Conservation (phyloP, 1,140 invertebrate genomes). For the Papilio xuthus region DNA sequence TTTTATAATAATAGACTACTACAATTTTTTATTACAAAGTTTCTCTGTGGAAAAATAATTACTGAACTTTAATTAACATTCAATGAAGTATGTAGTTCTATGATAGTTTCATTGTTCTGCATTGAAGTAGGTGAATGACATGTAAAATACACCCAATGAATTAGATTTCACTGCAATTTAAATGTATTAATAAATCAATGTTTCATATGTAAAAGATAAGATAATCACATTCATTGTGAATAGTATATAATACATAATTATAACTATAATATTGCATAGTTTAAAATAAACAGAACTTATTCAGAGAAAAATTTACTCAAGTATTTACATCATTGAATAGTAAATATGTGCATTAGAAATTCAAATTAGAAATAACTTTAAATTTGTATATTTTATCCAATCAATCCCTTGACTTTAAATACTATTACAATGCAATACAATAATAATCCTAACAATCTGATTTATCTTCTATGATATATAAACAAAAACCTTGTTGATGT, state of each 20-base stretch:
- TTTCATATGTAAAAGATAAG: neutral
- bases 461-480: too few species aligned
- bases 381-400: too few species aligned
- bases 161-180: slow-evolving; percentile 1
- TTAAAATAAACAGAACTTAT: neutral
- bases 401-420: too few species aligned
- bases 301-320: neutral
- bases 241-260: neutral
- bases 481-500: too few species aligned
- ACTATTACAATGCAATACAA: too few species aligned
- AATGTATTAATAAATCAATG: neutral
- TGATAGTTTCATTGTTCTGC: slow-evolving; percentile 32
- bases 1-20: neutral
- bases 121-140: slow-evolving; percentile 33
- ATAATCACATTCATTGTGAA: neutral
- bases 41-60: neutral
- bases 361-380: too few species aligned
- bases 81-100: slow-evolving; percentile 12
- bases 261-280: neutral
- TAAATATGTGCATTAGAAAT: neutral
- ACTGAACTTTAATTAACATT: slow-evolving; percentile 21
- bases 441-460: too few species aligned
- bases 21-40: neutral
- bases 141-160: slow-evolving; percentile 20
- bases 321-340: neutral